Percentiles rank a stretch among this genome's conserved stretches.
These are phyloP conservation scores for Drosophila eohydei DNA, from an alignment of 2,888 invertebrate species.

Conservation along the genomic window DNA sequence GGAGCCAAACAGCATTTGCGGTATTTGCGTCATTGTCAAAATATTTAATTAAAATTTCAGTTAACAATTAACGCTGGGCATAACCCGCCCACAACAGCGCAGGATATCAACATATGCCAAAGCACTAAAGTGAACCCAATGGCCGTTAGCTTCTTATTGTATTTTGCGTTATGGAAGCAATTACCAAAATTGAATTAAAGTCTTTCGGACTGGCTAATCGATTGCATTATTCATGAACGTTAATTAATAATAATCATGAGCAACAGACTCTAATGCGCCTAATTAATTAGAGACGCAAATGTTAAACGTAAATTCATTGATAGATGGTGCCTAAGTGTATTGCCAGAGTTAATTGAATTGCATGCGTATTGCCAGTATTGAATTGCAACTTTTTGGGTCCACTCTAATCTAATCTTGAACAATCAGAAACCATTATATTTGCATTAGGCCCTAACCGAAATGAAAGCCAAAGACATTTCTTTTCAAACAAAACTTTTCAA, in stretches of 20 bases:
- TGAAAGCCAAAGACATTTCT: constrained; percentile 30
- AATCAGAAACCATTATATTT: constrained; percentile 52
- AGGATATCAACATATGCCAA: constrained; percentile 24
- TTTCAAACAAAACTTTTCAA: constrained; percentile 40
- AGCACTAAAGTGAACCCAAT: constrained; percentile 5
- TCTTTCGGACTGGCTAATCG: constrained; percentile 32
- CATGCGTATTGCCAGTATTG: constrained; percentile 1
- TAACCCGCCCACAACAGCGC: neutral
- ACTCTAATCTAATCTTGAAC: constrained; percentile 16
- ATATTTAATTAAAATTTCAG: constrained; percentile 80
- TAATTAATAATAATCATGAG: constrained; percentile 31
- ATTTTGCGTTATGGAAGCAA: constrained; percentile 12
- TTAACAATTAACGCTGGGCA: constrained; percentile 70
- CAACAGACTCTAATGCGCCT: constrained; percentile 9
- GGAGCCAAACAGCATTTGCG: constrained; percentile 52
- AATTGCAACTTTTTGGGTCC: constrained; percentile 12
- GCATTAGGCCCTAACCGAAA: constrained; percentile 42
- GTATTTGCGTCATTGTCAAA: constrained; percentile 66
- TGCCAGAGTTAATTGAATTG: constrained; percentile 37
- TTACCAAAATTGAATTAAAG: constrained; percentile 54
- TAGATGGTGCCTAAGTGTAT: constrained; percentile 24
- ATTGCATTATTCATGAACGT: constrained; percentile 38
- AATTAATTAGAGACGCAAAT: constrained; percentile 35
- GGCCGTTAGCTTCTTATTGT: constrained; percentile 24
- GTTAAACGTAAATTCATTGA: constrained; percentile 1